A percentile compares a stretch with the other conserved stretches of the same genome.
Evolutionary conservation across 2,113 vertebrate genomes (phyloP).

Genomic region (Paralichthys olivaceus): DNA sequence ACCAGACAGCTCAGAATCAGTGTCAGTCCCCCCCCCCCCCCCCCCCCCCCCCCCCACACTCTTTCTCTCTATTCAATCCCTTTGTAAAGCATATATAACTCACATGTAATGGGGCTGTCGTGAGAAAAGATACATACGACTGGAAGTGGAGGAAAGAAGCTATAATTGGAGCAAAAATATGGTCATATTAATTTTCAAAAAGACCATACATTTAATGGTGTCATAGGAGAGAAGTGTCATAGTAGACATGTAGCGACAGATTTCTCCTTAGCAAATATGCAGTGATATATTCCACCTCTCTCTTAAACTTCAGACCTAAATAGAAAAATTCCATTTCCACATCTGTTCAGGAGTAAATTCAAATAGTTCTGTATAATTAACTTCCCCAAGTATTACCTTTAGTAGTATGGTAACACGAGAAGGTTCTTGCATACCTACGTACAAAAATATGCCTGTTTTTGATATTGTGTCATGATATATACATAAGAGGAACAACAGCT

Average conservation of each 20-base stretch:
- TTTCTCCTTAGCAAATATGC: too few species aligned
- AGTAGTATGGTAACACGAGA: background rate
- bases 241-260: background rate
- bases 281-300: background rate
- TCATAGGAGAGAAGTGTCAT: background rate
- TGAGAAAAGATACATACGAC: background rate
- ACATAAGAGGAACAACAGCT: background rate
- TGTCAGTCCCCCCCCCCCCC: conserved; percentile 15
- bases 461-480: background rate
- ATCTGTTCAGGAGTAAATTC: background rate
- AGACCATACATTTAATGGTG: background rate
- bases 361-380: background rate
- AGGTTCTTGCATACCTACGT: background rate
- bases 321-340: background rate
- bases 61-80: background rate
- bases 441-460: too few species aligned
- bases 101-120: background rate
- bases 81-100: background rate
- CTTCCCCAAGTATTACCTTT: background rate
- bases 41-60: background rate
- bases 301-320: background rate
- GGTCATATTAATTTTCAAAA: too few species aligned
- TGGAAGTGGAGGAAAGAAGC: background rate
- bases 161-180: background rate
- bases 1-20: conserved; percentile 20